A percentile compares a stretch with the other conserved stretches of the same genome.
These are phyloP conservation scores for Benitochromis conjunctus DNA, from an alignment of 2,113 vertebrate species.

Conservation along the genomic window DNA sequence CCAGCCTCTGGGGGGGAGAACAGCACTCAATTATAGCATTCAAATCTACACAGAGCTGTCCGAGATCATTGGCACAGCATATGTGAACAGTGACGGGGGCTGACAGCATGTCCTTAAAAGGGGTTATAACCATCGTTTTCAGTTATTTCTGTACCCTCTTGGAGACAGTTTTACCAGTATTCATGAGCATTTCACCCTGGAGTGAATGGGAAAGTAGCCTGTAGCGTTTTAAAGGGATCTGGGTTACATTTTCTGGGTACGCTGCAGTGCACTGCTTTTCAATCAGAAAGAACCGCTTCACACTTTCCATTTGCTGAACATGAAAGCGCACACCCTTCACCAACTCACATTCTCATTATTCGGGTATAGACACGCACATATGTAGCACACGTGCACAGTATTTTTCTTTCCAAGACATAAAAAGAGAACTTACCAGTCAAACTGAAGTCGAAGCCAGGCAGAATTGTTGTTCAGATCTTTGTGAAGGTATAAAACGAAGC, in stretches of 20 bases:
- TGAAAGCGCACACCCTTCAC: not conserved
- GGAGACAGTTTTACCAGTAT: not conserved
- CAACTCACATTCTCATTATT: not conserved
- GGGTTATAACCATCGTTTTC: not conserved
- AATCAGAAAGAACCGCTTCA: conserved; percentile 3
- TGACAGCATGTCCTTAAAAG: conserved; percentile 32
- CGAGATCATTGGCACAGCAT: conserved; percentile 2
- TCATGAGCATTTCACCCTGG: conserved; percentile 21
- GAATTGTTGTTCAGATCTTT: not conserved
- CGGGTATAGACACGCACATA: not conserved
- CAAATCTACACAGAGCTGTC: conserved; percentile 56
- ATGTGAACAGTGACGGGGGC: conserved; percentile 18
- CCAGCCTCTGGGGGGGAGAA: not conserved
- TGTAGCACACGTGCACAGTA: not conserved
- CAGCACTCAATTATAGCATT: conserved; percentile 56
- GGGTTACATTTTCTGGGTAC: not conserved
- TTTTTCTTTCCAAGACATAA: not conserved
- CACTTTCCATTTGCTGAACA: not conserved
- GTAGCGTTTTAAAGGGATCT: conserved; percentile 19
- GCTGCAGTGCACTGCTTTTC: not conserved
- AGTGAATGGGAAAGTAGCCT: conserved; percentile 26
- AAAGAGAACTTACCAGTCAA: conserved; percentile 24
- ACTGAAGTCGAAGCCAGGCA: not conserved
- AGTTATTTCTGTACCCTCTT: conserved; percentile 22
- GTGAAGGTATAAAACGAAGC: not conserved